A percentile compares a stretch with the other conserved stretches of the same genome.
Evolutionary conservation across 2,888 invertebrate species (phyloP).

Genomic region (Atrina japonica): DNA sequence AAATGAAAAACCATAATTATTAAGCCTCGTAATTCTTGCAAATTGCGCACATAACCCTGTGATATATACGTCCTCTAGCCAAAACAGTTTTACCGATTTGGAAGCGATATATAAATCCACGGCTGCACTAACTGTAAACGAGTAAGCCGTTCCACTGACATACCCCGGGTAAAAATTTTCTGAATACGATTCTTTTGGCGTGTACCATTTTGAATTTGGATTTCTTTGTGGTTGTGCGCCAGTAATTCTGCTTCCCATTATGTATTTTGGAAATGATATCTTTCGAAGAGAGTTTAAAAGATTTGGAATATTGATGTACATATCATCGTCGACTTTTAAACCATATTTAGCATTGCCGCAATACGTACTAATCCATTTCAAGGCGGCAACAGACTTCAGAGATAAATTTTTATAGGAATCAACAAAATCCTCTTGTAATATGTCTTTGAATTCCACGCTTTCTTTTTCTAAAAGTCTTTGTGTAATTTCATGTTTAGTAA

Average conservation of each 20-base stretch:
- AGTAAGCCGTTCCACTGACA: slow-evolving; percentile 94
- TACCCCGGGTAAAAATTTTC: slow-evolving; percentile 86
- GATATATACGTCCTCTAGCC: slow-evolving; percentile 94
- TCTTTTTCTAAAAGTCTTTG: slow-evolving; percentile 14
- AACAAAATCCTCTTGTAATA: slow-evolving; percentile 34
- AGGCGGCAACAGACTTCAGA: slow-evolving; percentile 80
- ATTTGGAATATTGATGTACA: slow-evolving; percentile 56
- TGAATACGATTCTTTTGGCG: slow-evolving; percentile 88
- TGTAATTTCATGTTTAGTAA: background rate
- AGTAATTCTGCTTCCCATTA: slow-evolving; percentile 33
- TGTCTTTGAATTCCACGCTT: slow-evolving; percentile 7
- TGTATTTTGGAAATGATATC: slow-evolving; percentile 1
- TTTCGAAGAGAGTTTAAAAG: slow-evolving; percentile 4
- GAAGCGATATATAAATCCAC: slow-evolving; percentile 87
- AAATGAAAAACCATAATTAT: slow-evolving; percentile 60
- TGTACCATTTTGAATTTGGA: slow-evolving; percentile 92
- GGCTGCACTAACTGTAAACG: slow-evolving; percentile 88
- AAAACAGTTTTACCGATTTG: slow-evolving; percentile 87
- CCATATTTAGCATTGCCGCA: slow-evolving; percentile 77
- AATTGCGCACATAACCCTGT: slow-evolving; percentile 93
- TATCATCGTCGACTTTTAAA: slow-evolving; percentile 81
- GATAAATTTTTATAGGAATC: slow-evolving; percentile 80
- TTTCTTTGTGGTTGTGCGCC: slow-evolving; percentile 85
- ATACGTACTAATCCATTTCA: slow-evolving; percentile 79
- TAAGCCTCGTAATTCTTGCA: slow-evolving; percentile 83